A percentile compares a stretch with the other conserved stretches of the same genome.
phyloP scores from a whole-genome alignment of 2,888 invertebrate genomes.

The Stratiomys singularior region DNA sequence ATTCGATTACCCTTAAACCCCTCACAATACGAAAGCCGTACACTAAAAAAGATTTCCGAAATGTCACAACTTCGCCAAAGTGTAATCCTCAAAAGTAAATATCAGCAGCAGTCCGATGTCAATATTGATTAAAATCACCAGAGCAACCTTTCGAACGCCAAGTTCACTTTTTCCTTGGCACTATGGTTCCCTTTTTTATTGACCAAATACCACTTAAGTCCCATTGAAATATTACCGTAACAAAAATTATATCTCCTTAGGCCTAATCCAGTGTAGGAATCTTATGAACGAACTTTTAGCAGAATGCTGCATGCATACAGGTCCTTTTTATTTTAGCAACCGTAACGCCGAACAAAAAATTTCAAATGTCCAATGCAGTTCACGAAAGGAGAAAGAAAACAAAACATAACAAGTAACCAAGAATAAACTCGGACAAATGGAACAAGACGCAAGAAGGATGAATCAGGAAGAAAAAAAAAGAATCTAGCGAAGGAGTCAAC shows the following conservation, averaged over 20 bases:
- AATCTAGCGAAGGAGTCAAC: not conserved
- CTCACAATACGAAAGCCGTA: no score
- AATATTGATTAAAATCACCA: no score
- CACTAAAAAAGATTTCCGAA: no score
- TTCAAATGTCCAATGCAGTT: slow-evolving; percentile 17
- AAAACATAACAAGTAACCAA: not conserved
- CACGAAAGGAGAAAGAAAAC: not conserved
- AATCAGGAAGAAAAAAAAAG: not conserved
- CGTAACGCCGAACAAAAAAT: not conserved
- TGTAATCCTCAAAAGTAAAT: no score
- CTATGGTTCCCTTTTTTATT: not conserved
- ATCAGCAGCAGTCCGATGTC: no score
- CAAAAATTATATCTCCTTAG: slow-evolving; percentile 2
- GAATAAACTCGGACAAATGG: not conserved
- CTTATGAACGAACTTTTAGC: not conserved
- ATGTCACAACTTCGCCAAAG: no score
- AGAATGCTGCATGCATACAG: not conserved
- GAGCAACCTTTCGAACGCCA: no score
- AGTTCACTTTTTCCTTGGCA: no score
- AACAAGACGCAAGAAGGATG: not conserved
- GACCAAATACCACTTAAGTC: slow-evolving; percentile 3
- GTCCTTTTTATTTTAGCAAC: not conserved
- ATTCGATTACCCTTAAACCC: no score
- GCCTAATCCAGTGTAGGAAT: slow-evolving; percentile 2
- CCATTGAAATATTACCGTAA: slow-evolving; percentile 16